Conservation (phyloP, 2,797 vertebrate genomes). For the Anguilla pacifica region DNA sequence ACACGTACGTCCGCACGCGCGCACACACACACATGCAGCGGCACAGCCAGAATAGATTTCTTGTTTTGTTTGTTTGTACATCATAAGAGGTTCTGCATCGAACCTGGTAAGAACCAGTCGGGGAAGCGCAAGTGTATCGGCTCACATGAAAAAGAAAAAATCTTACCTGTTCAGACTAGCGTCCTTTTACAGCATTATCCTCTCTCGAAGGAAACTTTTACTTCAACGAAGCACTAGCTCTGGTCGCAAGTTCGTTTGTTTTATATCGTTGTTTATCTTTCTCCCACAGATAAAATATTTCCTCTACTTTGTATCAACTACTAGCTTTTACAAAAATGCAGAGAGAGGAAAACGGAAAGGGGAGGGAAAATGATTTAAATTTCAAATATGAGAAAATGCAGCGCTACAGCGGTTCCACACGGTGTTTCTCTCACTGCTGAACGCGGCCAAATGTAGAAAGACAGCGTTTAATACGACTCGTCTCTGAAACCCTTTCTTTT, state of each 20-base stretch:
- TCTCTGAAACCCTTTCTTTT: slow-evolving; percentile 38
- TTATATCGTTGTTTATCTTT: slow-evolving; percentile 25
- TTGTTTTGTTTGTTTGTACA: neutral
- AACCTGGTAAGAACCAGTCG: neutral
- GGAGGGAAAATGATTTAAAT: slow-evolving; percentile 15
- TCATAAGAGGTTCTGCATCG: neutral
- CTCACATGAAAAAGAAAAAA: slow-evolving; percentile 13
- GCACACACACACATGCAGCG: neutral
- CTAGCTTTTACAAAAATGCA: slow-evolving; percentile 14
- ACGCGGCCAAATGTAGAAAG: slow-evolving; percentile 21
- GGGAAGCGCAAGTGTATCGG: slow-evolving; percentile 23
- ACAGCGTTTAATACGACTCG: slow-evolving; percentile 18
- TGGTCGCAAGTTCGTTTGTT: slow-evolving; percentile 12
- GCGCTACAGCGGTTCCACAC: slow-evolving; percentile 22
- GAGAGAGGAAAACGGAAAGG: slow-evolving; percentile 12
- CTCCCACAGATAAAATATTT: slow-evolving; percentile 30
- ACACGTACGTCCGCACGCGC: no score
- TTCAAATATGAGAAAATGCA: neutral
- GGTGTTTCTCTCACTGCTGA: slow-evolving; percentile 7
- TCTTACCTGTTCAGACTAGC: slow-evolving; percentile 52
- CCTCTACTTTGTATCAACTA: slow-evolving; percentile 19
- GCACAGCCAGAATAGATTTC: neutral
- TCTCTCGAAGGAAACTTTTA: slow-evolving; percentile 57
- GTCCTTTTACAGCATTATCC: slow-evolving; percentile 43
- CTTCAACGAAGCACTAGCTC: slow-evolving; percentile 29